These are phyloP conservation scores for Chironomus tepperi DNA, from an alignment of 1,140 invertebrate genomes.

Conservation along the genomic window DNA sequence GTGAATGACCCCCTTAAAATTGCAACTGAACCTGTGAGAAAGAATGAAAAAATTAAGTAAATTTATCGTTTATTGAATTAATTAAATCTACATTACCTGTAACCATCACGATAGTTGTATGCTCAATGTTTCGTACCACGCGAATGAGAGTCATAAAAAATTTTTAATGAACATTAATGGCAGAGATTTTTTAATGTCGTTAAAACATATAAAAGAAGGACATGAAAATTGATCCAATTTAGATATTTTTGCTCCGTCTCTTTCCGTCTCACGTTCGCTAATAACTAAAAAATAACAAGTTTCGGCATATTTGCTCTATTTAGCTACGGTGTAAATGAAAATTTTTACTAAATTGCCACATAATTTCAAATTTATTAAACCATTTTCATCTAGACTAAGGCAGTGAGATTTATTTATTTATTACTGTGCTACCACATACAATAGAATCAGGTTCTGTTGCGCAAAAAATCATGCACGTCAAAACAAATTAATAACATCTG, in stretches of 20 bases:
- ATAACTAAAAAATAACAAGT: neutral
- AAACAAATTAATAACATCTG: constrained; percentile 5
- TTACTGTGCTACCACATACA: neutral
- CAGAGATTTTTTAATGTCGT: too few relatives aligned
- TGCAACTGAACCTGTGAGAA: too few relatives aligned
- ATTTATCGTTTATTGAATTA: constrained; percentile 2
- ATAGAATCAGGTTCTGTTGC: neutral
- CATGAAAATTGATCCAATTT: neutral
- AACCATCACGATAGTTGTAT: neutral
- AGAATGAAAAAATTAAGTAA: too few relatives aligned
- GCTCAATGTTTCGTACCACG: neutral
- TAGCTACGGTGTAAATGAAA: neutral
- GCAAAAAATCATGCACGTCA: constrained; percentile 6
- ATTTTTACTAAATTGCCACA: neutral
- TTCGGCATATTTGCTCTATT: neutral
- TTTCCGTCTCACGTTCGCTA: too few relatives aligned
- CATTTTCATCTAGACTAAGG: neutral
- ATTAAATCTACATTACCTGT: neutral
- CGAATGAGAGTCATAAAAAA: neutral
- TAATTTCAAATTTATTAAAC: neutral
- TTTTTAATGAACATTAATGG: neutral
- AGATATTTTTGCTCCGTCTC: neutral
- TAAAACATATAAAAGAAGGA: neutral
- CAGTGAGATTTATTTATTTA: neutral
- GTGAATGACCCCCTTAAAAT: too few relatives aligned